Evolutionary conservation across 1,140 invertebrate genomes (phyloP).

Genomic region (Pseudomyrmex flavicornis): DNA sequence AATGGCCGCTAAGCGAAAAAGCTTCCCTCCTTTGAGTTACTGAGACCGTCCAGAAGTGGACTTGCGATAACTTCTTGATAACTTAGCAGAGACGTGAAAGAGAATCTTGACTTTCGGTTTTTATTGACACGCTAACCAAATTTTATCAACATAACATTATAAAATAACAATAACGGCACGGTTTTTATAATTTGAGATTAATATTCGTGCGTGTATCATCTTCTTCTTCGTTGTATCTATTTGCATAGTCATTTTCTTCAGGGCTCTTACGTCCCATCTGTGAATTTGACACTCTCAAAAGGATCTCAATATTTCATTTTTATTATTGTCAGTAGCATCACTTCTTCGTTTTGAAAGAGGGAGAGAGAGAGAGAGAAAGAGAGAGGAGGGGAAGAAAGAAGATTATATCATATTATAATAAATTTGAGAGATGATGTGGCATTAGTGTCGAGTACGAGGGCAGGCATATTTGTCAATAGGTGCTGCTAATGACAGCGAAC

Average conservation of each 20-base stretch:
- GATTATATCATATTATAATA: slow-evolving; percentile 52
- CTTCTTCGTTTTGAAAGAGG: slow-evolving; percentile 36
- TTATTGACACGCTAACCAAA: neutral
- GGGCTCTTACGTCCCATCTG: neutral
- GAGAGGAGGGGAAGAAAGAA: too few relatives aligned
- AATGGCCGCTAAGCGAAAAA: slow-evolving; percentile 84
- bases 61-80: slow-evolving; percentile 64
- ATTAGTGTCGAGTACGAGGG: slow-evolving; percentile 72
- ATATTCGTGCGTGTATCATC: neutral
- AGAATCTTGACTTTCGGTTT: neutral
- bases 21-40: slow-evolving; percentile 81
- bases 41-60: slow-evolving; percentile 68
- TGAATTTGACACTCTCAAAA: slow-evolving; percentile 43
- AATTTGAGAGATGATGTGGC: slow-evolving; percentile 71
- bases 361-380: slow-evolving; percentile 43
- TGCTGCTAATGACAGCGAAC: slow-evolving; percentile 76
- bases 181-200: too few relatives aligned
- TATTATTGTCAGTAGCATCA: slow-evolving; percentile 28
- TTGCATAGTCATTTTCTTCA: neutral
- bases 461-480: slow-evolving; percentile 74
- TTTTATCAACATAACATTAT: too few relatives aligned
- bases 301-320: slow-evolving; percentile 44
- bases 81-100: slow-evolving; percentile 35
- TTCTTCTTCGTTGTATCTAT: neutral
- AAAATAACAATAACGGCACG: too few relatives aligned